Evolutionary conservation across 2,797 vertebrate genomes (phyloP), one percentile per base, ranked within the genome.

Genomic region (Tenualosa thibaudeaui): DNA sequence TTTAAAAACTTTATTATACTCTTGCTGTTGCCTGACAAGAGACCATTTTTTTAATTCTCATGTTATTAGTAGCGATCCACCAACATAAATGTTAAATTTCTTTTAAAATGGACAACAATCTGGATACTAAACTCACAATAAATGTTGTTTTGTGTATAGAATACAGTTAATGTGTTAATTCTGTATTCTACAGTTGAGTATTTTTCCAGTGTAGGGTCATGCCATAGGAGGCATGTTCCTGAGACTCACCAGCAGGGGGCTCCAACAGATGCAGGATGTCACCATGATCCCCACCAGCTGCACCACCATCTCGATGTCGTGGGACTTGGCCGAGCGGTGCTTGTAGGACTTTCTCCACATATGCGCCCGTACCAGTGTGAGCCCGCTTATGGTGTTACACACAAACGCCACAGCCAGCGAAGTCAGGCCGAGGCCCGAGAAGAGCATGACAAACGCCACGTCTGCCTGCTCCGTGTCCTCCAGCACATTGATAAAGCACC

Each of bases 251-350:
- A 98, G 93, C 89, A 98, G 93, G 82, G 97, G 97, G 89, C 96
- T 97, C 97, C 97, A 98, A 92, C 97, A 97, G 90, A 98, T 95
- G 83, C 96, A 97, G 0, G 97, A 97, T 6, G 97, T 97, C 88
- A 96, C 90, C 95, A 97, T 97, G 93, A 98, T 97, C 82, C 96
- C 97, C 50, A 97, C 92, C 75, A 98, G 95, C 91, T 98, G 97
- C 87, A 96, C 96, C 92, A 98, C 95, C 97, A 98, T 98, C 93
- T 98, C 97, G 65, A 97, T 96, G 90, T 98, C 97, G 13, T 97
- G 96, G 9, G 96, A 96, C 86, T 93, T 96, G 68, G 95, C 86
- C 1, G 93, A 93, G 62, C 92, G 94, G 60, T 91, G 93, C 40
- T 92, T 92, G 62, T 90, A 89, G 0, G 90, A 89, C 86, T 87